phyloP scores from a whole-genome alignment of 2,113 vertebrate genomes.

The Morone chrysops region DNA sequence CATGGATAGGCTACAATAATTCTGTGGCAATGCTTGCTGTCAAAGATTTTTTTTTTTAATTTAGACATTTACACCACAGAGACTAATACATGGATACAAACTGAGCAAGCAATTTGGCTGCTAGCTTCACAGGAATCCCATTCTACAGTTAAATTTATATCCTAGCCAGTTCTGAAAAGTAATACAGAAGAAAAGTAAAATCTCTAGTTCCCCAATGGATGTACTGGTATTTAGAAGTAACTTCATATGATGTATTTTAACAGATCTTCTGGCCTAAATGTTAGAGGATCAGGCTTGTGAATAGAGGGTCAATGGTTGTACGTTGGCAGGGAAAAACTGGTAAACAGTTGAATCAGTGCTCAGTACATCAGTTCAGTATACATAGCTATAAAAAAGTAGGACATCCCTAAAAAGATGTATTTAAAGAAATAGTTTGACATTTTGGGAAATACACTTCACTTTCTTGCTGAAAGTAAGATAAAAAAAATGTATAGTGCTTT shows the following conservation, averaged over 20 bases:
- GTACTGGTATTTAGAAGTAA: neutral
- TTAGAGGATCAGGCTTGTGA: neutral
- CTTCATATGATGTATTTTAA: neutral
- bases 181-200: neutral
- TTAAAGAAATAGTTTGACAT: no score
- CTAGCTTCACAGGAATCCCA: neutral
- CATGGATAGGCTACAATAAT: neutral
- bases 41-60: neutral
- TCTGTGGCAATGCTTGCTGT: neutral
- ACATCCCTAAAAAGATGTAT: neutral
- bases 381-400: neutral
- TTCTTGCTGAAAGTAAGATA: no score
- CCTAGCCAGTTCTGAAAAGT: neutral
- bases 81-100: neutral
- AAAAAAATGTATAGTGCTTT: no score
- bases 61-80: neutral
- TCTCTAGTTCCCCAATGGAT: neutral
- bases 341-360: neutral
- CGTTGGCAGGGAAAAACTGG: neutral
- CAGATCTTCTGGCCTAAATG: neutral
- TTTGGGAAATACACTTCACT: no score
- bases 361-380: neutral
- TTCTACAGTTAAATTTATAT: neutral
- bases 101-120: conserved; percentile 8
- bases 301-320: neutral